Percentiles rank a stretch among this genome's conserved stretches.
Conservation (phyloP, 2,797 vertebrate genomes). For the Chelmon rostratus region DNA sequence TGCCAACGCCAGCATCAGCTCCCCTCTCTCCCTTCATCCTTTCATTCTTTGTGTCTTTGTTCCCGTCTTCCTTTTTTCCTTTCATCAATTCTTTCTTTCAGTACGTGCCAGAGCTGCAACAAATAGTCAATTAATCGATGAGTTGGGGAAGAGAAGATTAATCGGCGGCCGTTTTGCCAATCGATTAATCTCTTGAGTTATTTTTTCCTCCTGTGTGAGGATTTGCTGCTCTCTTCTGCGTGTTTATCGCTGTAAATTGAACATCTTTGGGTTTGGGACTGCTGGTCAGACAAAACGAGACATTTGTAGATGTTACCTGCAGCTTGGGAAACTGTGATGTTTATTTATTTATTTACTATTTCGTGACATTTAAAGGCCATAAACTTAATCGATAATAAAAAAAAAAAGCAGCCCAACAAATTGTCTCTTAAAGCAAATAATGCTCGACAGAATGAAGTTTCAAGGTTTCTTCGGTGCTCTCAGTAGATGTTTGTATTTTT, state of each 20-base stretch:
- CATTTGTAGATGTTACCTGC: not conserved
- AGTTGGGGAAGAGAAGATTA: not conserved
- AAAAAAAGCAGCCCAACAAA: not conserved
- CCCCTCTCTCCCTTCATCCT: not conserved
- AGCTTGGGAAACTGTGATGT: not conserved
- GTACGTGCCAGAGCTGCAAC: not conserved
- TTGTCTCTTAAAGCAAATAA: not conserved
- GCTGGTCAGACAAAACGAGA: not conserved
- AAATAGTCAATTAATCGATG: not conserved
- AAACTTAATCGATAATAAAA: not conserved
- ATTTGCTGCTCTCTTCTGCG: not conserved
- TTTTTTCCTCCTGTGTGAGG: not conserved
- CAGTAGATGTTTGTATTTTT: not conserved
- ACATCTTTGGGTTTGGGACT: not conserved
- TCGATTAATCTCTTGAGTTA: not conserved
- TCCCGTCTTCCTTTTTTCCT: not conserved
- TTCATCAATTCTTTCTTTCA: not conserved
- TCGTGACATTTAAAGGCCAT: constrained; percentile 18
- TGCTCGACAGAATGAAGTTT: not conserved
- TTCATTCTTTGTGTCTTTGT: not conserved
- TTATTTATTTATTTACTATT: not conserved
- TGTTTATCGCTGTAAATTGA: not conserved
- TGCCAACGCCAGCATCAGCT: not conserved
- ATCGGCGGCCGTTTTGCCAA: not conserved
- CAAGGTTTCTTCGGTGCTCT: not conserved